Base-by-base conservation (phyloP, 2,113 vertebrate genomes). In the Campylomormyrus tamandua region DNA sequence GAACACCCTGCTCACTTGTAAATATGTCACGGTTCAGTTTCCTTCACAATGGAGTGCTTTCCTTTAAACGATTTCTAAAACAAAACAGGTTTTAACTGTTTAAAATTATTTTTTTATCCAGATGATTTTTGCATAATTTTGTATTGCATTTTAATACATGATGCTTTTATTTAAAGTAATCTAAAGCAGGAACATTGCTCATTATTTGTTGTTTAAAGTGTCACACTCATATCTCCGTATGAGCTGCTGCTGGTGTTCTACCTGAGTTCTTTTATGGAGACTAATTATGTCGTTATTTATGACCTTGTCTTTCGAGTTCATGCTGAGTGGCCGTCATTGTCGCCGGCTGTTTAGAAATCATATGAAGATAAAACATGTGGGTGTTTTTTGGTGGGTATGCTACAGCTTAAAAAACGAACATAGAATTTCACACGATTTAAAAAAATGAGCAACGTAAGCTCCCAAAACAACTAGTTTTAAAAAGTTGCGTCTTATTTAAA, bases 1-100 rank as follows among this genome's bases (percentile, higher is more conserved):
- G 95, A 96, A 96, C 95, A 96, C 95, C 95, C 92, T 95, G 95
- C 95, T 95, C 93, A 95, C 94, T 94, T 95, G 94, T 93, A 89
- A 91, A 31, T 94, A 94, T 94, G 91, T 94, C 92, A 95, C 93
- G 92, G 89, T 91, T 93, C 93, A 91, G 90, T 93, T 91, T 92
- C 91, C 87, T 91, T 92, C 91, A 91, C 94, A 96, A 95, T 95
- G 93, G 94, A 94, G 95, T 95, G 96, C 94, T 95, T 96, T 92
- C 90, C 88, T 92, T 92, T 92, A 87, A 87, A 90, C 89, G 89
- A 92, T 90, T 95, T 95, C 92, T 87, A 90, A 91, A 92, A 91
- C 92, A 90, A 88, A 92, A 92, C 91, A 92, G 87, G 87, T 86
- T 93, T 92, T 92, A 93, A 88, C 91, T 90, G 89, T 91, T 88